A percentile compares a stretch with the other conserved stretches of the same genome.
Evolutionary conservation across 2,888 invertebrate species (phyloP).

Genomic region (Enoplolaimus lenunculus): DNA sequence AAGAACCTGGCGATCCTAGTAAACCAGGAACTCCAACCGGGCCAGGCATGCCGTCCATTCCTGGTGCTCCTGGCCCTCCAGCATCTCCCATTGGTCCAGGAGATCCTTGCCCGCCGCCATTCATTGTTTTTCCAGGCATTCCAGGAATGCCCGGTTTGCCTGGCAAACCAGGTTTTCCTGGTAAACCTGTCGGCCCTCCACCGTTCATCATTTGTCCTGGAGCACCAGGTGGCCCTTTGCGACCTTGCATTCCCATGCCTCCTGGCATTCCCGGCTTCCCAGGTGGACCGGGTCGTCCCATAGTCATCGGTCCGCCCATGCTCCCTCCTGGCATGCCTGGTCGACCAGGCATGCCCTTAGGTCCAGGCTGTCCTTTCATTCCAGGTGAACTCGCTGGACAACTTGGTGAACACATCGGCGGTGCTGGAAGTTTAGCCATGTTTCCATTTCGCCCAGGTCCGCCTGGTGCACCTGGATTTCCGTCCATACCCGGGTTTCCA

Average conservation of each 20-base stretch:
- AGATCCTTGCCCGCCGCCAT: not conserved
- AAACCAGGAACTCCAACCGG: not conserved
- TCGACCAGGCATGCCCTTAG: not conserved
- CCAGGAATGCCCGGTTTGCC: not conserved
- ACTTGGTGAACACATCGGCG: not conserved
- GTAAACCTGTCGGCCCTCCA: not conserved
- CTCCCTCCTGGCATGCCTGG: not conserved
- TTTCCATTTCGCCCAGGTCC: not conserved
- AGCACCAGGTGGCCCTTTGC: slow-evolving; percentile 1
- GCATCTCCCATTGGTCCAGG: not conserved
- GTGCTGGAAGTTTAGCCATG: not conserved
- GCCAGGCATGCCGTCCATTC: not conserved
- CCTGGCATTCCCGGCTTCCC: not conserved
- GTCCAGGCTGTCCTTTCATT: not conserved
- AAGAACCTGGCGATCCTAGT: not conserved
- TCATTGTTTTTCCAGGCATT: not conserved
- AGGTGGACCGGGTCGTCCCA: not conserved
- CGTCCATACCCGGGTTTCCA: not conserved
- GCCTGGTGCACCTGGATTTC: slow-evolving; percentile 5
- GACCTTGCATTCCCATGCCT: not conserved
- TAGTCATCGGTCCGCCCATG: not conserved
- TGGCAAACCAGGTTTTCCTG: not conserved
- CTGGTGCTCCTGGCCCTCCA: not conserved
- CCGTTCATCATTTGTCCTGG: not conserved
- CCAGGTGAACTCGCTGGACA: not conserved